Conservation (phyloP, 2,113 vertebrate genomes). For the Thamnophis sirtalis region DNA sequence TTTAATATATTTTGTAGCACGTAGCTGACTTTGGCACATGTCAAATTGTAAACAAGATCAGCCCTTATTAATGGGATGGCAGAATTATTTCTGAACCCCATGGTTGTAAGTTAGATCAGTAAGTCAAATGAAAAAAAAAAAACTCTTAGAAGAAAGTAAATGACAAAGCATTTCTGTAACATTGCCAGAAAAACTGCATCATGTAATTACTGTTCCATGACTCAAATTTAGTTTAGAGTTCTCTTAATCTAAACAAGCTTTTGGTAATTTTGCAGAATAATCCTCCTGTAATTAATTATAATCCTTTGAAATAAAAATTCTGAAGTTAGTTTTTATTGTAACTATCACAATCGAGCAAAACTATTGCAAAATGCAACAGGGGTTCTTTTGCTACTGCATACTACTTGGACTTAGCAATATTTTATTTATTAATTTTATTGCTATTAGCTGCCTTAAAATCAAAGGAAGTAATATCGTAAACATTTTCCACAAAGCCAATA, state of each 20-base stretch:
- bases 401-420: neutral
- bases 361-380: neutral
- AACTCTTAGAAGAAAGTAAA: neutral
- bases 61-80: neutral
- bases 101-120: neutral
- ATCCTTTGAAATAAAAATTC: neutral
- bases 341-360: neutral
- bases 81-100: neutral
- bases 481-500: neutral
- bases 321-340: neutral
- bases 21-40: neutral
- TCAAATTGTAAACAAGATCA: neutral
- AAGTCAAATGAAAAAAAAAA: neutral
- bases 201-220: neutral
- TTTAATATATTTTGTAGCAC: neutral
- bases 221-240: neutral
- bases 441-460: neutral
- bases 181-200: neutral
- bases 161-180: neutral
- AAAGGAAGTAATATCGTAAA: neutral
- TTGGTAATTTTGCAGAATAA: conserved; percentile 1
- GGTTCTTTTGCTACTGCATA: neutral
- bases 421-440: neutral
- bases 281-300: neutral
- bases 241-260: conserved; percentile 21